These are phyloP conservation scores for Pteronura brasiliensis DNA, from an alignment of 2,113 vertebrate genomes.

Conservation along the genomic window DNA sequence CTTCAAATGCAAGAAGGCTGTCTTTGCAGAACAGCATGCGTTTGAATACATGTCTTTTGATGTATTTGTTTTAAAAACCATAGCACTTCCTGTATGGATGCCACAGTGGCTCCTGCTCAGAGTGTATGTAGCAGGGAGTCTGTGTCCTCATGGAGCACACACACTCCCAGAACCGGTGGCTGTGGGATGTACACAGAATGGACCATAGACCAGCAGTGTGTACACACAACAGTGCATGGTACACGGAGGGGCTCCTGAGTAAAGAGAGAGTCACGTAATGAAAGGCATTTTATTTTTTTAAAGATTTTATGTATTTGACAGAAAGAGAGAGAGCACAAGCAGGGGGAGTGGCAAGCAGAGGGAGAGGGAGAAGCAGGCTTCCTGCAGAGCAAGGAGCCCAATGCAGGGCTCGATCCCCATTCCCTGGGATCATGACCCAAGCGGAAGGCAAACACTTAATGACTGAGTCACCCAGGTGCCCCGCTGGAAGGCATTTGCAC, in stretches of 20 bases:
- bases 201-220: neutral
- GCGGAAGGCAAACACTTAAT: too few relatives aligned
- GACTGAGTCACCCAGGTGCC: too few relatives aligned
- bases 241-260: neutral
- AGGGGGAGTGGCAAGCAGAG: too few relatives aligned
- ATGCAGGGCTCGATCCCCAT: too few relatives aligned
- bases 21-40: neutral
- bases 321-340: too few relatives aligned
- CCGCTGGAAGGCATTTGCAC: neutral
- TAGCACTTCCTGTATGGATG: neutral
- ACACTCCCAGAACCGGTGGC: neutral
- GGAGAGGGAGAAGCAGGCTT: too few relatives aligned
- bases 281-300: neutral
- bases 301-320: too few relatives aligned
- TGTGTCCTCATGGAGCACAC: neutral
- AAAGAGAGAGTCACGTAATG: neutral
- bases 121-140: neutral
- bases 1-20: neutral
- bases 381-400: too few relatives aligned
- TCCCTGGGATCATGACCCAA: too few relatives aligned
- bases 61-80: neutral
- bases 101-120: neutral
- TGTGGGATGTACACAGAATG: neutral
- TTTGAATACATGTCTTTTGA: neutral
- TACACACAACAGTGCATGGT: too few relatives aligned